Percentiles rank a stretch among this genome's conserved stretches.
phyloP scores from a whole-genome alignment of 2,113 vertebrate genomes.

The Rhynchomys soricoides region DNA sequence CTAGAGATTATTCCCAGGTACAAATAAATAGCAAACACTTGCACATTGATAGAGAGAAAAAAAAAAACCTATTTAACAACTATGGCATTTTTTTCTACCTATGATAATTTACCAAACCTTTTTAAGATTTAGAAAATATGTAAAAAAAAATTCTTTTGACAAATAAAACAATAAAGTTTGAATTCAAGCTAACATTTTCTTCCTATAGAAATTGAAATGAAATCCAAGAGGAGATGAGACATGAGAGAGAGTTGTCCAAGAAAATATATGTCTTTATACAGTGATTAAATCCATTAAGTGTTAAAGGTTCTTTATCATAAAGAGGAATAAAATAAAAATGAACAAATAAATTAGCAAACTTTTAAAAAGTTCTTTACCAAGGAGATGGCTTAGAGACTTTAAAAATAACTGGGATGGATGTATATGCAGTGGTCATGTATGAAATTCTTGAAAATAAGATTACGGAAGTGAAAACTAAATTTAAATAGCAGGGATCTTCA shows the following conservation, averaged over 20 bases:
- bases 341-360: too few species aligned
- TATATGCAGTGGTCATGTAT: too few species aligned
- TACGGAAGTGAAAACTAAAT: neutral
- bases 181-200: neutral
- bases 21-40: neutral
- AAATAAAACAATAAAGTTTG: neutral
- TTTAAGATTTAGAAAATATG: neutral
- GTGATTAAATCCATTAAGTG: neutral
- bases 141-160: neutral
- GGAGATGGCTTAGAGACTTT: neutral
- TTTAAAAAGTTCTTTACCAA: neutral
- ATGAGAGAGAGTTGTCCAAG: neutral
- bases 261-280: neutral
- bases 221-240: neutral
- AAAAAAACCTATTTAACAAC: neutral
- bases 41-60: neutral
- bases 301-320: neutral
- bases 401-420: neutral
- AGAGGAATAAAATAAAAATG: neutral
- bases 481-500: neutral
- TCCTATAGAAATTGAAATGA: neutral
- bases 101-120: neutral
- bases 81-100: neutral
- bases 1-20: neutral
- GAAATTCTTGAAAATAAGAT: neutral